A percentile compares a stretch with the other conserved stretches of the same genome.
phyloP scores from a whole-genome alignment of 1,140 invertebrate genomes.

The Diorhabda sublineata region DNA sequence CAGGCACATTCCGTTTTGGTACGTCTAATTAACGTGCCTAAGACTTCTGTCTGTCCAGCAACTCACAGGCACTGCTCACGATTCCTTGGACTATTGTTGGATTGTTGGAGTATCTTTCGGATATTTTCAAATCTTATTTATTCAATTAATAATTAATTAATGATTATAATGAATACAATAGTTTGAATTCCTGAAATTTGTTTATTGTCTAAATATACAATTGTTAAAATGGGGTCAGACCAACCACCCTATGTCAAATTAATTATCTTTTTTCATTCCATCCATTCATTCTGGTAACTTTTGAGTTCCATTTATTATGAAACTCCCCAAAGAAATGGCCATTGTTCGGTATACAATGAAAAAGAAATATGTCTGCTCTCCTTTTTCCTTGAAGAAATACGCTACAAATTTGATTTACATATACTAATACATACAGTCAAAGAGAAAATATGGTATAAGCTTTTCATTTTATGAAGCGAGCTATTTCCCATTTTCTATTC shows the following conservation, averaged over 20 bases:
- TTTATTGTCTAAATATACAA: too few species aligned
- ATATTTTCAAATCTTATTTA: too few species aligned
- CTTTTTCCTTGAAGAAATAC: constrained; percentile 11
- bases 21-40: too few species aligned
- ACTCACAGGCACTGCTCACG: too few species aligned
- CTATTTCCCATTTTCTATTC: constrained; percentile 1
- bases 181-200: too few species aligned
- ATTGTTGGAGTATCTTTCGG: too few species aligned
- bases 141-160: too few species aligned
- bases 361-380: constrained; percentile 17
- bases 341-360: constrained; percentile 20
- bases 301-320: constrained; percentile 14
- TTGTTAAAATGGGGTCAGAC: too few species aligned
- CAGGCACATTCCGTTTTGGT: too few species aligned
- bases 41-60: too few species aligned
- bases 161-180: too few species aligned
- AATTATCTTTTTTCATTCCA: constrained; percentile 3
- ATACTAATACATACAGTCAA: constrained; percentile 20
- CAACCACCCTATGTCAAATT: neutral
- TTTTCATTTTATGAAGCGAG: neutral
- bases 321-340: constrained; percentile 15
- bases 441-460: constrained; percentile 14
- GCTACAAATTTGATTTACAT: constrained; percentile 22
- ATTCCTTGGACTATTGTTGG: too few species aligned
- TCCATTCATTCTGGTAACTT: constrained; percentile 10